Evolutionary conservation across 1,140 invertebrate genomes (phyloP), one percentile per base, ranked within the genome.

Genomic region (Alviniconcha marisindica): DNA sequence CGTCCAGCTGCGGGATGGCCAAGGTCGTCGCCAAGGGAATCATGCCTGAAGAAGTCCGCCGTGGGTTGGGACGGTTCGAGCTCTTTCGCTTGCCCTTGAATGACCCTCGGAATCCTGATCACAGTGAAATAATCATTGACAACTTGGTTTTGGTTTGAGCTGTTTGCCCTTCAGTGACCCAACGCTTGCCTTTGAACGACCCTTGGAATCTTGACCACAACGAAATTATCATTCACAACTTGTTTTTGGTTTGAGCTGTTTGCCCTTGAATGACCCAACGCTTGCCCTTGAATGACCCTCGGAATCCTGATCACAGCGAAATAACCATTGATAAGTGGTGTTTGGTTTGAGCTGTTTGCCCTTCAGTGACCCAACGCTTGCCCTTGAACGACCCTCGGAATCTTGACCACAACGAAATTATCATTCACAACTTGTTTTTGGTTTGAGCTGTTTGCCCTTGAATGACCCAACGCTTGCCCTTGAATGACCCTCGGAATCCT

Each of bases 1-100:
- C 91, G 79, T 93, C 92, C 51, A 93, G 87, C 74, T 93, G 92
- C 15, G 92, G 92, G 60, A 93, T 92, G 28, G 91, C 89, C 51
- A 93, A 81, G 24, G 92, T 91, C 74, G 92, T 92, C 15, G 92
- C 90, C 66, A 91, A 77, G 18, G 91, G 91, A 21, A 89, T 79
- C 24, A 87, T 88, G 66, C 89, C 81, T 38, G 85, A 80, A 14
- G 91, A 91, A 10, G 89, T 85, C 60, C 90, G 87, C 21, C 90
- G 74, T 14, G 83, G 84, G 42, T 88, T 73, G 31, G 80, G 78
- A 15, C 88, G 73, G 14, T 44, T 74, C 28, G 79, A 84, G 28
- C 73, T 56, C 82, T 89, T 88, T n/a, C 87, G 77, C 78, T 82
- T 83, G 21, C 76, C 80, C 73, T 85, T 66, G 77, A 85, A 63